phyloP scores from a whole-genome alignment of 2,797 vertebrate genomes.

The Eulemur coronatus region DNA sequence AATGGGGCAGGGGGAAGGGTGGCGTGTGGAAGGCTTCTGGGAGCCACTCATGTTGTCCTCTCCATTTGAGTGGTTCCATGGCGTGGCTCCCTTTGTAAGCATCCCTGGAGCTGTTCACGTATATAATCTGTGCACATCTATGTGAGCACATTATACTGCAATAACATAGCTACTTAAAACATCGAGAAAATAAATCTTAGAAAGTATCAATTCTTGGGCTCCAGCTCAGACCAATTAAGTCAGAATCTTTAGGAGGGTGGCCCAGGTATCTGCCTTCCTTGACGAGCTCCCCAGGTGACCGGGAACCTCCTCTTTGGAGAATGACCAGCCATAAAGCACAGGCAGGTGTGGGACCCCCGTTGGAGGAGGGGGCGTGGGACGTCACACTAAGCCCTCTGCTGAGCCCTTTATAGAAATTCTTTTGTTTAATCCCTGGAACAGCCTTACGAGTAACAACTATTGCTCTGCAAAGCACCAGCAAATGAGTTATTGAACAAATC shows the following conservation, averaged over 20 bases:
- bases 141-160: too few relatives aligned
- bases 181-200: background rate
- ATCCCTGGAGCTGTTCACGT: background rate
- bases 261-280: background rate
- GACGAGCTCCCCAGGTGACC: background rate
- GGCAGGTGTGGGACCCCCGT: background rate
- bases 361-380: background rate
- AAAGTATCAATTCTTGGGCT: background rate
- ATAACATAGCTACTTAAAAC: background rate
- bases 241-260: background rate
- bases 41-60: background rate
- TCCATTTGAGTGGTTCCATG: background rate
- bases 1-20: background rate
- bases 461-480: background rate
- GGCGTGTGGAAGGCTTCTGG: too few relatives aligned
- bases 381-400: background rate
- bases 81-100: background rate
- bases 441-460: background rate
- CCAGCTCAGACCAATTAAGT: background rate
- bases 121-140: background rate
- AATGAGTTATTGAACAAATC: background rate
- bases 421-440: background rate
- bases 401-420: background rate
- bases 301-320: background rate
- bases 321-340: background rate